Evolutionary conservation across 2,113 vertebrate species (phyloP).

Genomic region (Hyaena hyaena): DNA sequence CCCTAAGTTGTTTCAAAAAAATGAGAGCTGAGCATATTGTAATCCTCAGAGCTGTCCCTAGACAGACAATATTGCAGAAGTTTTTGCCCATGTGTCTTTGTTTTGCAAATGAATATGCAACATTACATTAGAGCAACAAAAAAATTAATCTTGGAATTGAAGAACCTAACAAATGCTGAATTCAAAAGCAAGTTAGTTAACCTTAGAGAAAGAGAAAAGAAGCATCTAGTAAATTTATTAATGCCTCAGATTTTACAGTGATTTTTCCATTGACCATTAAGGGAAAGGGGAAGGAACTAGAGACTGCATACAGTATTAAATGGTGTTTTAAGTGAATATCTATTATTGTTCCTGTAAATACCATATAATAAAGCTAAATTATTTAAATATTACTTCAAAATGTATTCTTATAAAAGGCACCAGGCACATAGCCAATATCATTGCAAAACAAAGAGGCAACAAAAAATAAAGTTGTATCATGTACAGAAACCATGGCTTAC

Average conservation of each 20-base stretch:
- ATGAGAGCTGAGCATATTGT: slow-evolving; percentile 82
- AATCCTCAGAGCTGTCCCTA: slow-evolving; percentile 83
- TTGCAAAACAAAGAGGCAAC: slow-evolving; percentile 54
- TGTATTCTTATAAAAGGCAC: slow-evolving; percentile 65
- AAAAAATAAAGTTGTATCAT: slow-evolving; percentile 44
- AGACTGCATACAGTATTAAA: slow-evolving; percentile 38
- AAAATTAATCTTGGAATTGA: slow-evolving; percentile 79
- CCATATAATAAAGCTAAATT: slow-evolving; percentile 70
- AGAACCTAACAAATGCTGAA: slow-evolving; percentile 79
- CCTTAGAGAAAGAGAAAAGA: slow-evolving; percentile 67
- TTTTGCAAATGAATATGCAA: slow-evolving; percentile 84
- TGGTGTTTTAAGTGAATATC: slow-evolving; percentile 58
- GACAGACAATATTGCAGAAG: slow-evolving; percentile 84
- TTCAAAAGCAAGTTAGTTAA: slow-evolving; percentile 77
- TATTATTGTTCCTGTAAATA: slow-evolving; percentile 67
- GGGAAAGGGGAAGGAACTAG: not conserved
- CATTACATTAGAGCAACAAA: slow-evolving; percentile 81
- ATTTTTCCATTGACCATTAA: slow-evolving; percentile 18
- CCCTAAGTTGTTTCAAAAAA: slow-evolving; percentile 80
- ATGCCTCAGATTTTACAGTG: slow-evolving; percentile 38
- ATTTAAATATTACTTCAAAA: slow-evolving; percentile 74
- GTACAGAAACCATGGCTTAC: not conserved
- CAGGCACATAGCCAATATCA: slow-evolving; percentile 67
- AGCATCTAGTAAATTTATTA: slow-evolving; percentile 63
- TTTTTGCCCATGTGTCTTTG: slow-evolving; percentile 84